These are phyloP conservation scores for Micronycteris hirsuta DNA, from an alignment of 2,113 vertebrate genomes.

Conservation along the genomic window DNA sequence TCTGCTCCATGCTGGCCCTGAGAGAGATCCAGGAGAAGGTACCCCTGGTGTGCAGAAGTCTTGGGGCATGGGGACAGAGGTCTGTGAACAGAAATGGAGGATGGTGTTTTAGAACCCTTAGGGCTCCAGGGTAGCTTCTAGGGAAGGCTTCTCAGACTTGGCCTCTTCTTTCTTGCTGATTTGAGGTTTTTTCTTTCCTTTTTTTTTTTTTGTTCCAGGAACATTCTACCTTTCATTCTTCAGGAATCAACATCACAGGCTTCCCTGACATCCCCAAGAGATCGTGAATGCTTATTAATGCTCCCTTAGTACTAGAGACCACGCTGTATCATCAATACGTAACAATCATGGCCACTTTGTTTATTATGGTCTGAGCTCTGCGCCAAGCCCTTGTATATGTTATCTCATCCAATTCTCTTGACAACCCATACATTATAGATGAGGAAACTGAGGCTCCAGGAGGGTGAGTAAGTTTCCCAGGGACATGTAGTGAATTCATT, in stretches of 20 bases:
- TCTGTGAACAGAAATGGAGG: neutral
- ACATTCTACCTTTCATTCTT: neutral
- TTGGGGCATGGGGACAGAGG: neutral
- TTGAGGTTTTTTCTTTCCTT: neutral
- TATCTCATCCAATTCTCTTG: neutral
- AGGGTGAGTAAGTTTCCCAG: neutral
- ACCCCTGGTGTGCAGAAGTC: neutral
- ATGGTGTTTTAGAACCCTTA: neutral
- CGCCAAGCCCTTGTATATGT: neutral
- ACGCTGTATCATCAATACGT: neutral
- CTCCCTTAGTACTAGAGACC: neutral
- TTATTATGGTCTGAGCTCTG: neutral
- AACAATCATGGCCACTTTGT: neutral
- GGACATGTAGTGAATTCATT: neutral
- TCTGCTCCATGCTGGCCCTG: neutral
- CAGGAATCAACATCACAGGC: neutral
- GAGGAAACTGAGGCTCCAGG: neutral
- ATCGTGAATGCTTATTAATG: neutral
- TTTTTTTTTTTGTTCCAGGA: neutral
- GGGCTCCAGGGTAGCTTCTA: neutral
- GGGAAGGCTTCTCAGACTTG: neutral
- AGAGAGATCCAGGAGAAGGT: neutral
- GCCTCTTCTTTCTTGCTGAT: neutral
- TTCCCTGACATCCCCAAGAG: neutral
- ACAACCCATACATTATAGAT: neutral